These are phyloP conservation scores for Pluvialis apricaria DNA, from an alignment of 2,113 vertebrate species.

Conservation along the genomic window DNA sequence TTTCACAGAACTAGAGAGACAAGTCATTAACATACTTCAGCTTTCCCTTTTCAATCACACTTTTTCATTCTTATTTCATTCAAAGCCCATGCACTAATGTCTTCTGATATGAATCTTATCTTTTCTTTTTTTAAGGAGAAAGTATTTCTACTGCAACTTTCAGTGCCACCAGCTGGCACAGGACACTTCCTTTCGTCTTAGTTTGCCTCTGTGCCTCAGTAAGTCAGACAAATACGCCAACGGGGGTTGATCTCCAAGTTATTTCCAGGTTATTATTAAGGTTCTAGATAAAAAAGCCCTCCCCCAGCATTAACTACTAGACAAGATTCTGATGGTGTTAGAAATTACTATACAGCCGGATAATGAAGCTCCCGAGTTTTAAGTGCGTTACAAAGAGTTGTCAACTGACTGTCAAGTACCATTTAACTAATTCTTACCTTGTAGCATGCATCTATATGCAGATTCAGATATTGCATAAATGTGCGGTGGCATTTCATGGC, in stretches of 20 bases:
- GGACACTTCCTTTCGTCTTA: accelerated
- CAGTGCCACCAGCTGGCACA: neutral
- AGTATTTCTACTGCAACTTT: neutral
- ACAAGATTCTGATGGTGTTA: neutral
- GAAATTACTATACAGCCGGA: accelerated
- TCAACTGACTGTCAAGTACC: neutral
- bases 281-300: neutral
- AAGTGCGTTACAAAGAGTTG: accelerated
- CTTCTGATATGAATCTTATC: neutral
- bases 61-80: neutral
- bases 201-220: neutral
- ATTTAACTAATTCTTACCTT: constrained; percentile 79
- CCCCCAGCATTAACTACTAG: neutral
- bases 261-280: neutral
- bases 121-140: neutral
- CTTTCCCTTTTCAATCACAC: neutral
- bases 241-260: neutral
- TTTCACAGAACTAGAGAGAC: neutral
- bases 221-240: neutral
- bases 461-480: constrained; percentile 98
- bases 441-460: constrained; percentile 97
- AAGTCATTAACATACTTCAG: neutral
- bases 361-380: neutral
- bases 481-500: constrained; percentile 97
- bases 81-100: neutral